Percentiles rank a stretch among this genome's conserved stretches.
Evolutionary conservation across 2,113 vertebrate species (phyloP).

Genomic region (Mellivora capensis): DNA sequence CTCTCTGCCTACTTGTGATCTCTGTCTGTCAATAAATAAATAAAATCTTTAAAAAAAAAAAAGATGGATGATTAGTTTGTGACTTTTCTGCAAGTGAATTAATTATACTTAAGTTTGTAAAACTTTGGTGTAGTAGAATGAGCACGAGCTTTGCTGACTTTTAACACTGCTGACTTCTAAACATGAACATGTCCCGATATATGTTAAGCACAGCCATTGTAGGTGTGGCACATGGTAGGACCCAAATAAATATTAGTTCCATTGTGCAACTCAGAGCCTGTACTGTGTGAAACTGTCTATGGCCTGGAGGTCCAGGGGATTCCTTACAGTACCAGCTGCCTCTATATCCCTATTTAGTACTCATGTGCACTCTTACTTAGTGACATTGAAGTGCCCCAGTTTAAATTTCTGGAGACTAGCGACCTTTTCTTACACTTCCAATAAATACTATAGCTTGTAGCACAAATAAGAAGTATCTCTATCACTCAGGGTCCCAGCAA

Average conservation of each 20-base stretch:
- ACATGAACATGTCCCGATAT: background rate
- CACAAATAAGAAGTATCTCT: background rate
- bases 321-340: background rate
- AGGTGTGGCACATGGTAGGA: background rate
- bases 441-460: background rate
- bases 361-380: background rate
- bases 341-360: background rate
- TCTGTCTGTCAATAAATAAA: too few species aligned
- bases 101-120: constrained; percentile 11
- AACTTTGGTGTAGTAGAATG: background rate
- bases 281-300: background rate
- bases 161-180: background rate
- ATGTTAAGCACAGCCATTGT: background rate
- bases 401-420: background rate
- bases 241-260: background rate
- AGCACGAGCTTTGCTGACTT: background rate
- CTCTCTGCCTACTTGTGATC: too few species aligned
- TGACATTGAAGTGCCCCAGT: background rate
- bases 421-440: background rate
- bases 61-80: background rate
- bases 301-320: background rate
- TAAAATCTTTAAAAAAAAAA: background rate
- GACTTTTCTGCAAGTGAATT: background rate
- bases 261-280: background rate
- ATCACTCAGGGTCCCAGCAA: background rate